Evolutionary conservation across 2,888 invertebrate genomes (phyloP).

Genomic region (Neoitamus cyanurus): DNA sequence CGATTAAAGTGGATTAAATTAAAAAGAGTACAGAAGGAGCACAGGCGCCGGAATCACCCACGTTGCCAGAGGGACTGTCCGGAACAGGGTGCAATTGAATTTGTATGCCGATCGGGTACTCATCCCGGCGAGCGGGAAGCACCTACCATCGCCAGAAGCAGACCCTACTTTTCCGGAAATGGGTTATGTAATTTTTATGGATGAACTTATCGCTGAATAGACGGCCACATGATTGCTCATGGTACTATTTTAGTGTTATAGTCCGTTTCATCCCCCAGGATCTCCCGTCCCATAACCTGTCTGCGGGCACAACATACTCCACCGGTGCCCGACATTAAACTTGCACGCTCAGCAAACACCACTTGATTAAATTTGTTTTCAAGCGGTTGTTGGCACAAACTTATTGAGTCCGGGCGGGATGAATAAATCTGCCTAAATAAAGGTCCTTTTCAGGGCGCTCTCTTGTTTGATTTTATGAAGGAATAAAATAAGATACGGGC

Average conservation of each 20-base stretch:
- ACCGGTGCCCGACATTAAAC: constrained; percentile 28
- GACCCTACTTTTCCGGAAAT: background rate
- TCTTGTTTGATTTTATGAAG: constrained; percentile 30
- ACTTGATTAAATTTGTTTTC: constrained; percentile 44
- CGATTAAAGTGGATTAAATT: background rate
- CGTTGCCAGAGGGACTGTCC: background rate
- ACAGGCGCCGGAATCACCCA: background rate
- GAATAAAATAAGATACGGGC: constrained; percentile 30
- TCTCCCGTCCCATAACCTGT: background rate
- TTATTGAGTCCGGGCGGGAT: constrained; percentile 33
- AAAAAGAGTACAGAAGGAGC: background rate
- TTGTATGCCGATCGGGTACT: background rate
- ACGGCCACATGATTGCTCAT: constrained; percentile 17
- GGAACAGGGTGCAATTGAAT: background rate
- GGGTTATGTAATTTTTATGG: constrained; percentile 33
- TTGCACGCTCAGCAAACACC: constrained; percentile 38
- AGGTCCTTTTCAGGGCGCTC: constrained; percentile 11
- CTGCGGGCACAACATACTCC: background rate
- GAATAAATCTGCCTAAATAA: constrained; percentile 40
- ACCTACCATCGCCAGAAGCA: background rate
- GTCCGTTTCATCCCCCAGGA: background rate
- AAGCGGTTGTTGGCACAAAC: constrained; percentile 43
- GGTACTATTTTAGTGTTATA: background rate
- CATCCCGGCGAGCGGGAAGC: too few species aligned
- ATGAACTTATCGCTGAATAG: background rate